Percentiles rank a stretch among this genome's conserved stretches.
phyloP scores from a whole-genome alignment of 1,140 invertebrate species.

The Argopecten irradians region DNA sequence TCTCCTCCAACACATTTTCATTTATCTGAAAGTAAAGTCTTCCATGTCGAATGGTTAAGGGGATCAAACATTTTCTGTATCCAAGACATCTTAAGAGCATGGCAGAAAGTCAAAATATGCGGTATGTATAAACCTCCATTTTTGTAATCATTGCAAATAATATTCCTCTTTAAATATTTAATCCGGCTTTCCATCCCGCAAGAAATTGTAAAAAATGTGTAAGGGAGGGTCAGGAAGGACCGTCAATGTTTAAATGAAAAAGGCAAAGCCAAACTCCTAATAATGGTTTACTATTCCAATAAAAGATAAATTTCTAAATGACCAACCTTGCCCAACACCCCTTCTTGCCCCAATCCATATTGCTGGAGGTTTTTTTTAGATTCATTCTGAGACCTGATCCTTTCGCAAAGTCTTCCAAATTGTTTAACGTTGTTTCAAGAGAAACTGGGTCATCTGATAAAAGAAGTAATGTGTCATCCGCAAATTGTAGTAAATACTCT shows the following conservation, averaged over 20 bases:
- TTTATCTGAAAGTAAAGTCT: no score
- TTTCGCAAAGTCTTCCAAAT: not conserved
- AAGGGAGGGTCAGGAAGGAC: not conserved
- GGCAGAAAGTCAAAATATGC: no score
- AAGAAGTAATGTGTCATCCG: conserved; percentile 5
- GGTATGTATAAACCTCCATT: no score
- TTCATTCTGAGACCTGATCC: not conserved
- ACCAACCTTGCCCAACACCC: not conserved
- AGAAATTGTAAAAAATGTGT: not conserved
- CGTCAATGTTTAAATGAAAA: not conserved
- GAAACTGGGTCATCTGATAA: not conserved
- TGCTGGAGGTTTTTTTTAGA: conserved; percentile 13
- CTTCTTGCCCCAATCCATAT: conserved; percentile 29
- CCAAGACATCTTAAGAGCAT: no score
- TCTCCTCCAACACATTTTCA: no score
- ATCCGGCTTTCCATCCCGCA: no score
- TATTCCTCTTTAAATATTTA: not conserved
- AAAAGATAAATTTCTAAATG: not conserved
- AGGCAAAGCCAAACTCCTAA: not conserved
- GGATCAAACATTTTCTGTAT: no score
- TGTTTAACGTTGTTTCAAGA: not conserved
- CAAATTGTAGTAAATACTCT: conserved; percentile 30
- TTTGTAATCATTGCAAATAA: not conserved
- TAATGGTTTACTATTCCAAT: not conserved
- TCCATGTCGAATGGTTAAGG: no score